Evolutionary conservation across 2,113 vertebrate species (phyloP), one percentile per base, ranked within the genome.

Genomic region (Tragulus kanchil): DNA sequence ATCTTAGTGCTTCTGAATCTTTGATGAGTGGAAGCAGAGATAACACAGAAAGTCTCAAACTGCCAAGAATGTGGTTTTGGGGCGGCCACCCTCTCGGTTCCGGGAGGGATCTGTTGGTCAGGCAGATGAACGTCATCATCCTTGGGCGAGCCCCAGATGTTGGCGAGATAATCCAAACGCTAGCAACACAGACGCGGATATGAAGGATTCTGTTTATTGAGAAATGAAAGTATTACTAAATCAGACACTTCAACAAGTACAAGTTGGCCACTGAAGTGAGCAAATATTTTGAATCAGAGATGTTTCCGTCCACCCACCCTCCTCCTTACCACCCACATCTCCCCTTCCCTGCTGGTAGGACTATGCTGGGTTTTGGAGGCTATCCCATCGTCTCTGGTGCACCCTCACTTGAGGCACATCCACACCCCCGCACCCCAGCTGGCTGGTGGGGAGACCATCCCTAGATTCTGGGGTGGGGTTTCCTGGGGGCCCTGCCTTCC

Each of bases 121-220:
- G 3, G 10, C 78, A 93, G 82, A 83, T 23, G 42, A 94, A 89
- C 17, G 36, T 85, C 90, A 59, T 85, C 59, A 45, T 77, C 73
- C 82, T 65, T 21, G 65, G 89, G 91, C 0, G 23, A 83, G 86
- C 71, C 64, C 82, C 93, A 89, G 93, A 89, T 85, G 73, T 67
- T 90, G 78, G 67, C 28, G 2, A 69, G 89, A 69, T 78, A 56
- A 56, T 83, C 64, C 52, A 81, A 79, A 94, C 90, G 61, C 94
- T 48, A 95, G 83, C 45, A 56, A 88, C 45, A 89, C 81, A 65
- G 61, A 91, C n/a, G 0, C 65, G 48, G 77, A 65, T 48, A 28
- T 21, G 82, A 58, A 89, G 56, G 62, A 62, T 77, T 86, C 69
- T 98, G 93, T 93, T 95, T 82, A 85, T 45, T 78, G 73, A 96